A percentile compares a stretch with the other conserved stretches of the same genome.
phyloP scores from a whole-genome alignment of 2,888 invertebrate species.

The Hololepta plana region DNA sequence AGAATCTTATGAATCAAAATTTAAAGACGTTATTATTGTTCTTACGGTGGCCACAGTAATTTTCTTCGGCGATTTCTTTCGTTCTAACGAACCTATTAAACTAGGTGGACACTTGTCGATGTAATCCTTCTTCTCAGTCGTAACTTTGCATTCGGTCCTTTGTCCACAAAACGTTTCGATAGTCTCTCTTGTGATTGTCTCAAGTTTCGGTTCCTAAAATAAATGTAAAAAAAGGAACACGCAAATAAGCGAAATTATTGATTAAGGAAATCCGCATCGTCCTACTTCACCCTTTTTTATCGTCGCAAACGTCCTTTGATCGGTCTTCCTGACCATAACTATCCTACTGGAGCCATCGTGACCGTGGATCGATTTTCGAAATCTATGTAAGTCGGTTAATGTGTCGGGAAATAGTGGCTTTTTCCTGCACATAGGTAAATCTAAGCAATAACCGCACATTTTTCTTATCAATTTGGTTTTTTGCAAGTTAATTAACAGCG shows the following conservation, averaged over 20 bases:
- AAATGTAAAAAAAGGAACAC: conserved; percentile 5
- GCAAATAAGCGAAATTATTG: not conserved
- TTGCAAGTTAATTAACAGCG: too few species aligned
- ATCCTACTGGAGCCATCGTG: conserved; percentile 38
- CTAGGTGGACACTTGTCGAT: conserved; percentile 23
- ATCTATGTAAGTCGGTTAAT: conserved; percentile 23
- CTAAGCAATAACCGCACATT: conserved; percentile 6
- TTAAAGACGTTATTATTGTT: not conserved
- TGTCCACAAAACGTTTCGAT: conserved; percentile 46
- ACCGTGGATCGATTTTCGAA: conserved; percentile 24
- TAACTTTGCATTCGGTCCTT: conserved; percentile 41
- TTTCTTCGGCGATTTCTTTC: conserved; percentile 11
- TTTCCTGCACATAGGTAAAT: conserved; percentile 20
- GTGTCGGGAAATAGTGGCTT: conserved; percentile 23
- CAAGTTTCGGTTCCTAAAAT: conserved; percentile 38
- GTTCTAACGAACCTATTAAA: conserved; percentile 17
- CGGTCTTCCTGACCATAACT: conserved; percentile 49
- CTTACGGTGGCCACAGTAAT: not conserved
- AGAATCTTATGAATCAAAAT: conserved; percentile 2
- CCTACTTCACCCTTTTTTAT: conserved; percentile 34
- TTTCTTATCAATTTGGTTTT: too few species aligned
- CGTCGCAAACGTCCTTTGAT: conserved; percentile 44
- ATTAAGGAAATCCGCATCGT: conserved; percentile 5
- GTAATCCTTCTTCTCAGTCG: conserved; percentile 39
- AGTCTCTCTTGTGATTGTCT: conserved; percentile 45